Percentiles rank a stretch among this genome's conserved stretches.
Evolutionary conservation across 2,113 vertebrate genomes (phyloP).

Genomic region (Ovis canadensis): DNA sequence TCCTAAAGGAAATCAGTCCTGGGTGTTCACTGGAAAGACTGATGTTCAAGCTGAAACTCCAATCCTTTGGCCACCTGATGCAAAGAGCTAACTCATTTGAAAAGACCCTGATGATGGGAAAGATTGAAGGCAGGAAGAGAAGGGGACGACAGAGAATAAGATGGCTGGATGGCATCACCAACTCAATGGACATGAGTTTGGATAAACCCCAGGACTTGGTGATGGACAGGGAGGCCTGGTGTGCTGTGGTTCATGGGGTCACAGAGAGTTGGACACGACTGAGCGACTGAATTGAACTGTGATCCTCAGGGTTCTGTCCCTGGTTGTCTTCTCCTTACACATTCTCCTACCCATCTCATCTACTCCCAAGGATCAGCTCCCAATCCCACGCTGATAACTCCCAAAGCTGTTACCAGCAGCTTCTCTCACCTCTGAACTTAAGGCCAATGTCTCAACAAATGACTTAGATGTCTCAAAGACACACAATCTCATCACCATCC

Average conservation of each 20-base stretch:
- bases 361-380: neutral
- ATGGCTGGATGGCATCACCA: neutral
- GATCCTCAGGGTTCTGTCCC: neutral
- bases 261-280: neutral
- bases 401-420: neutral
- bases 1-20: neutral
- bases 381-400: neutral
- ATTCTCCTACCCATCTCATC: neutral
- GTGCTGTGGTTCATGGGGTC: neutral
- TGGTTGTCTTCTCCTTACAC: neutral
- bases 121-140: neutral
- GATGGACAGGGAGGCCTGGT: neutral
- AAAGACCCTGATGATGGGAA: neutral
- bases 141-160: neutral
- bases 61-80: neutral
- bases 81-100: neutral
- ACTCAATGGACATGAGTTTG: neutral
- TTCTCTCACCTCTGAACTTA: neutral
- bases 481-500: neutral
- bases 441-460: neutral
- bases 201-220: neutral
- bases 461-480: neutral
- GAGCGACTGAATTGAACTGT: neutral
- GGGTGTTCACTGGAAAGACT: neutral
- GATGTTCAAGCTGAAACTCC: neutral